Conservation (phyloP, 2,113 vertebrate genomes). For the Syngnathus floridae region DNA sequence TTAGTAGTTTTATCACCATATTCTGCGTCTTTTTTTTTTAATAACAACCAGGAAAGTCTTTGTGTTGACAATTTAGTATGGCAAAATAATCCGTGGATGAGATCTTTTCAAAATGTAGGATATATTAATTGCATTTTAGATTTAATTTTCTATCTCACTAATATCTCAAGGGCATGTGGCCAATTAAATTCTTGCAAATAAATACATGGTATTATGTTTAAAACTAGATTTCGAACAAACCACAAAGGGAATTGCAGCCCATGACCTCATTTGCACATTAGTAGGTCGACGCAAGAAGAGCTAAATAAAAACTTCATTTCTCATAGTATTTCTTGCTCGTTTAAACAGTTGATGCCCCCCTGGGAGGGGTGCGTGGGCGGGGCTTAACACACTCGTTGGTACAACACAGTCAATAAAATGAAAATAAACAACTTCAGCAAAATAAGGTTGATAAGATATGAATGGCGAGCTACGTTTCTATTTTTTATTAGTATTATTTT, state of each 20-base stretch:
- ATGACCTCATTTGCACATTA: neutral
- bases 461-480: no score
- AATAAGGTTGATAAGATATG: no score
- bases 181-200: neutral
- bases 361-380: no score
- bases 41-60: neutral
- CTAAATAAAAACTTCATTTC: neutral
- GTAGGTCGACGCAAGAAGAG: neutral
- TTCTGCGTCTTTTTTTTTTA: neutral
- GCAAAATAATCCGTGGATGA: neutral
- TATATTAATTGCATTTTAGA: neutral
- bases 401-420: neutral
- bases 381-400: neutral
- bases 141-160: neutral
- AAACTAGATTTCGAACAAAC: neutral
- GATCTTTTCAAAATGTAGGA: neutral
- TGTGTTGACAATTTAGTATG: neutral
- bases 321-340: neutral
- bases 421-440: neutral
- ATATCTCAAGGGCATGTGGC: conserved; percentile 4
- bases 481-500: no score
- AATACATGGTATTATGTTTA: neutral
- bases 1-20: neutral
- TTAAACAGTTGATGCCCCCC: neutral
- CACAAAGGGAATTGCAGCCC: neutral